These are phyloP conservation scores for Timandra comae DNA, from an alignment of 2,888 invertebrate genomes.

Conservation along the genomic window DNA sequence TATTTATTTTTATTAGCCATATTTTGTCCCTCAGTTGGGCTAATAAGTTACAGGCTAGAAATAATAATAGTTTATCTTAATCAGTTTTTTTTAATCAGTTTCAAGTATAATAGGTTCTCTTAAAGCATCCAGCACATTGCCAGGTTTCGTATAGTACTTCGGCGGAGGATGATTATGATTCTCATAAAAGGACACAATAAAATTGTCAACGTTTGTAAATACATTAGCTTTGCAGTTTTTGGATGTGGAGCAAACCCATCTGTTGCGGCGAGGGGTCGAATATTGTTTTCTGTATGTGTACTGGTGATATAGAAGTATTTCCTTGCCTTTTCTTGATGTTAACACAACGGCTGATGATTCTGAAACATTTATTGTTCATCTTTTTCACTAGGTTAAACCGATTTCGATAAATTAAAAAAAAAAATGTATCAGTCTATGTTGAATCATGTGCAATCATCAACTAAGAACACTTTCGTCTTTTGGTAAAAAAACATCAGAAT, in stretches of 20 bases:
- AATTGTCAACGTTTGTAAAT: conserved; percentile 49
- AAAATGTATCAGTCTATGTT: too few species aligned
- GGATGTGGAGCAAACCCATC: conserved; percentile 63
- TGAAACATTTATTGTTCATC: too few species aligned
- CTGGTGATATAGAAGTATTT: conserved; percentile 56
- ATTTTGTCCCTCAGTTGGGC: background rate
- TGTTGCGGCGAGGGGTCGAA: conserved; percentile 31
- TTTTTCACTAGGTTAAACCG: too few species aligned
- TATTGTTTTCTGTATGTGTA: conserved; percentile 64
- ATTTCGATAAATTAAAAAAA: too few species aligned
- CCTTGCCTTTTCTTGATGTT: conserved; percentile 63
- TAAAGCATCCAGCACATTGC: conserved; percentile 50
- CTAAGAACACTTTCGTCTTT: background rate
- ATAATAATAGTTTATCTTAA: background rate
- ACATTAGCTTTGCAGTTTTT: conserved; percentile 60
- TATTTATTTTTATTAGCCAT: too few species aligned
- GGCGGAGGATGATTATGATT: conserved; percentile 60
- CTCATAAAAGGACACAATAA: conserved; percentile 44
- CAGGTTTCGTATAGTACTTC: conserved; percentile 58
- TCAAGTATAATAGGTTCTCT: conserved; percentile 42
- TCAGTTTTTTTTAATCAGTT: conserved; percentile 24
- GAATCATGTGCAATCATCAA: background rate
- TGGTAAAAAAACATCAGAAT: too few species aligned
- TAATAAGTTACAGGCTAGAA: background rate
- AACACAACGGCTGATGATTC: conserved; percentile 55